These are phyloP conservation scores for Lottia gigantea DNA, from an alignment of 2,888 invertebrate genomes.

Conservation along the genomic window DNA sequence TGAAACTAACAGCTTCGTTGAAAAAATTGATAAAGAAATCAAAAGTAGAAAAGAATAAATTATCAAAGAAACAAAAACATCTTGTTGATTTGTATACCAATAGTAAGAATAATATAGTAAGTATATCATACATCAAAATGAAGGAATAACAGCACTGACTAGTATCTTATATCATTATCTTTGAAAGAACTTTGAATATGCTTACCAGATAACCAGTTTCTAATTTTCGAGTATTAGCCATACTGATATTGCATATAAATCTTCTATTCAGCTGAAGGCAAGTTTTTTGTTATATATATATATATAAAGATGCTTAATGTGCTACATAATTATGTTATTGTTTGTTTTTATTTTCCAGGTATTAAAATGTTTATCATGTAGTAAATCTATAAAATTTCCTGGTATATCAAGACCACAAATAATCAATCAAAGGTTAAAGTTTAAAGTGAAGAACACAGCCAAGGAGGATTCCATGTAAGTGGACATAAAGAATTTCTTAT, in stretches of 20 bases:
- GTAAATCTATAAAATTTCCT: background rate
- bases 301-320: too few relatives aligned
- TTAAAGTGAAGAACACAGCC: background rate
- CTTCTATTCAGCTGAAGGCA: too few relatives aligned
- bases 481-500: too few relatives aligned
- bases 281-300: too few relatives aligned
- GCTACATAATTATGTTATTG: background rate
- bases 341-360: background rate
- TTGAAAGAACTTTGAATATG: too few relatives aligned
- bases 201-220: too few relatives aligned
- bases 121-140: background rate
- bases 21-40: background rate
- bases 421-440: background rate
- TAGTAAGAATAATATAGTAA: background rate
- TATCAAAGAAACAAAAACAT: background rate
- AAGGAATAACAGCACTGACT: too few relatives aligned
- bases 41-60: background rate
- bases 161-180: too few relatives aligned
- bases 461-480: too few relatives aligned
- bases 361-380: background rate
- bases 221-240: too few relatives aligned
- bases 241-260: too few relatives aligned
- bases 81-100: background rate
- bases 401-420: background rate
- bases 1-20: background rate